These are phyloP conservation scores for Coregonus suidteri DNA, from an alignment of 2,797 vertebrate genomes.

Conservation along the genomic window DNA sequence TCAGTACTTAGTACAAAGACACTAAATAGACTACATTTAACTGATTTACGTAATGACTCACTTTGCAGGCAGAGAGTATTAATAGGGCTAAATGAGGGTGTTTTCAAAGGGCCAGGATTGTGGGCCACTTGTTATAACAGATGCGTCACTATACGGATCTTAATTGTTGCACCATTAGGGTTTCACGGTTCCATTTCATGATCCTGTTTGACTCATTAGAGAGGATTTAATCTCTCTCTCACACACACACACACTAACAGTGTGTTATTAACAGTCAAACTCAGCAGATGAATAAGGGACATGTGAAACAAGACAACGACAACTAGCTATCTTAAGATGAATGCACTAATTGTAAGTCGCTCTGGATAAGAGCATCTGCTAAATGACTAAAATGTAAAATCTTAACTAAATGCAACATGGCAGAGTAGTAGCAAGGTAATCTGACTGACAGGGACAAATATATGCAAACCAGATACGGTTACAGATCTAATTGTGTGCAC, in stretches of 20 bases:
- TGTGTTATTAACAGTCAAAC: not conserved
- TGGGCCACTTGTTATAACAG: conserved; percentile 36
- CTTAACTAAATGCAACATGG: too few species aligned
- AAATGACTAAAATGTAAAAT: too few species aligned
- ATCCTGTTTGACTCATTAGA: conserved; percentile 30
- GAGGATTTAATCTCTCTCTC: not conserved
- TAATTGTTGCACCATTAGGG: conserved; percentile 54
- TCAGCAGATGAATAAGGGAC: too few species aligned
- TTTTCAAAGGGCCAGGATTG: conserved; percentile 36
- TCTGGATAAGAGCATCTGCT: too few species aligned
- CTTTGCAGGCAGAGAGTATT: conserved; percentile 22
- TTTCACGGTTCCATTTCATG: conserved; percentile 34
- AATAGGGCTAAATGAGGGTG: conserved; percentile 47
- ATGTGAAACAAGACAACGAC: too few species aligned
- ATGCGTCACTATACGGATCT: conserved; percentile 31
- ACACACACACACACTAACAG: too few species aligned
- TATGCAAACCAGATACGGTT: not conserved
- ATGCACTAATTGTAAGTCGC: too few species aligned
- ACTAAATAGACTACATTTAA: conserved; percentile 1
- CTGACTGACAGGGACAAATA: not conserved
- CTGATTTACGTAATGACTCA: conserved; percentile 25
- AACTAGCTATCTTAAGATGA: too few species aligned
- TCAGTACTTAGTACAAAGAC: not conserved
- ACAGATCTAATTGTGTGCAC: not conserved
- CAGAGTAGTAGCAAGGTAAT: not conserved